These are phyloP conservation scores for Alaudala cheleensis DNA, from an alignment of 2,113 vertebrate species.

Conservation along the genomic window DNA sequence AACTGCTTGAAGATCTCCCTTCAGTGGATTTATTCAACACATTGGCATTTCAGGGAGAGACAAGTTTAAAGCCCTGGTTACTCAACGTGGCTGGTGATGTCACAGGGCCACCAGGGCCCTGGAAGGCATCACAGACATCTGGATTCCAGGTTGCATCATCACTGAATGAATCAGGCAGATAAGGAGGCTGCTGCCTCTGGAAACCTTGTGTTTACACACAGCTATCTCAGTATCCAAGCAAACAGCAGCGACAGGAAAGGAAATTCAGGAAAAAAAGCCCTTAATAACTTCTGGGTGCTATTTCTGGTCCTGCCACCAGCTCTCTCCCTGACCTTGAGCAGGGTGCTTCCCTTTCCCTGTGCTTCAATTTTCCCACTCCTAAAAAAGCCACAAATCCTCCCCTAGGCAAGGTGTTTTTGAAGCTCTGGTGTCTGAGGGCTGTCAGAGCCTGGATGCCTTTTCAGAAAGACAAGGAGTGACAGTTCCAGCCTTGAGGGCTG, in stretches of 20 bases:
- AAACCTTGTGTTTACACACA: slow-evolving; percentile 71
- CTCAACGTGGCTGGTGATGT: background rate
- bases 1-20: background rate
- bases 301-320: slow-evolving; percentile 57
- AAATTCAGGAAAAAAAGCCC: background rate
- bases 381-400: background rate
- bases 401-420: background rate
- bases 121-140: background rate
- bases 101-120: background rate
- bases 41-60: background rate
- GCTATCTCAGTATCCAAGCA: slow-evolving; percentile 69
- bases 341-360: background rate
- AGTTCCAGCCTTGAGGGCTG: background rate
- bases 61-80: background rate
- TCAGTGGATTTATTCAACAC: background rate
- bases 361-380: background rate
- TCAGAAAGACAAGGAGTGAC: background rate
- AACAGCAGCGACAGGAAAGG: slow-evolving; percentile 68
- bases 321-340: slow-evolving; percentile 41
- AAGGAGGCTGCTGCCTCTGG: slow-evolving; percentile 46
- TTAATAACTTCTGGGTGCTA: slow-evolving; percentile 55
- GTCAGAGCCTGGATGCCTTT: background rate
- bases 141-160: slow-evolving; percentile 9
- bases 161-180: slow-evolving; percentile 44
- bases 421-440: background rate